Base-by-base conservation (phyloP, 2,888 invertebrate species). In the Coremacera marginata region DNA sequence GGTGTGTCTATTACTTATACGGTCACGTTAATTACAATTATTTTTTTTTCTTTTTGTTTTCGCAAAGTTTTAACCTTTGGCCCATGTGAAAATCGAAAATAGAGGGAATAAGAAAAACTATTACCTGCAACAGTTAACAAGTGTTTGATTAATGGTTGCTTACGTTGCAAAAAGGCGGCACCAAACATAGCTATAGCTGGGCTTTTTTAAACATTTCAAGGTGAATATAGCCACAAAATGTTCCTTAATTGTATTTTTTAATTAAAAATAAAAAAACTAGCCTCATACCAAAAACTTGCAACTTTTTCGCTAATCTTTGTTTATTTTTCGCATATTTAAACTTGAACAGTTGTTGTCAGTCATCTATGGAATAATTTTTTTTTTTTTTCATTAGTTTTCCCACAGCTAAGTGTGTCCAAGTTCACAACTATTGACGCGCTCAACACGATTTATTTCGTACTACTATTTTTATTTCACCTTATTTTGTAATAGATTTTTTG, bases 81-180 rank as follows among this genome's bases (percentile, higher is more conserved):
- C 7, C n/a, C 19, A 22, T 55, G 55, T 22, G n/a, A 31, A 70
- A 70, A 57, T 31, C 27, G 11, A 57, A 27, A 72, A 57, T 11
- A 31, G 60, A 25, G 31, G 4, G 27, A 62, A 44, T 7, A 60
- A 34, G 52, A 34, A 70, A 14, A 25, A 49, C 27, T 4, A 22
- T 44, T 14, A n/a, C 34, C 31, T 63, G 63, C 14, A 62, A 7
- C 55, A 31, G 16, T 44, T 62, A 77, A 79, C 55, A 31, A 70
- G 74, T 60, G 76, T 57, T 81, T 85, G 85, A 86, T 84, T 85
- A 86, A 86, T 84, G 83, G 82, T 80, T 79, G 82, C 83, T 85
- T 83, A 81, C 82, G 82, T 82, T 86, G 84, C 86, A 82, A 83
- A 80, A 80, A 83, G 82, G 82, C 82, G 82, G 80, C 79, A 78